Evolutionary conservation across 2,113 vertebrate genomes (phyloP).

Genomic region (Callionymus lyra): DNA sequence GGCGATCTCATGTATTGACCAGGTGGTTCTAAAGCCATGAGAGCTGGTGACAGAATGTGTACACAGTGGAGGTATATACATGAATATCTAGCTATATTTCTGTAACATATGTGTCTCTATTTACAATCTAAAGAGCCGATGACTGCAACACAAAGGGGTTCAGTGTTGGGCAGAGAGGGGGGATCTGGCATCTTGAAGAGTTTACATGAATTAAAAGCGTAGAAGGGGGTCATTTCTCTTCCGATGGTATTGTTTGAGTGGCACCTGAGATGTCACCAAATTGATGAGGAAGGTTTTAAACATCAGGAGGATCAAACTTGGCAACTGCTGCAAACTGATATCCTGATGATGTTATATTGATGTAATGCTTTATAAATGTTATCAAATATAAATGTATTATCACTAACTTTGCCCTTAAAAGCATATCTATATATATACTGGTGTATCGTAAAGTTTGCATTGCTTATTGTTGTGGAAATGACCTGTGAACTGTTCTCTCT

Average conservation of each 20-base stretch:
- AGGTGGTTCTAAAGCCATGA: slow-evolving; percentile 44
- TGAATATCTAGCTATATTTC: slow-evolving; percentile 61
- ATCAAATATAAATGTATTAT: slow-evolving; percentile 57
- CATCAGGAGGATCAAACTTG: slow-evolving; percentile 27
- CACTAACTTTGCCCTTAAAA: slow-evolving; percentile 56
- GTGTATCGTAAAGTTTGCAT: slow-evolving; percentile 67
- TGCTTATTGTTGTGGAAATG: slow-evolving; percentile 63
- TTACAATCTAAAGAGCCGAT: slow-evolving; percentile 51
- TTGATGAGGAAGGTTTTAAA: too few species aligned
- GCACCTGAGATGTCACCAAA: too few species aligned
- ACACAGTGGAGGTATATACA: slow-evolving; percentile 66
- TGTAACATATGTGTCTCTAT: slow-evolving; percentile 58
- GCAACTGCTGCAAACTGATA: slow-evolving; percentile 53
- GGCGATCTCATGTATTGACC: slow-evolving; percentile 45
- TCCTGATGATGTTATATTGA: slow-evolving; percentile 58
- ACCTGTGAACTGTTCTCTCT: slow-evolving; percentile 60
- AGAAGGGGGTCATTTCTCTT: slow-evolving; percentile 11
- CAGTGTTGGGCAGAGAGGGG: slow-evolving; percentile 32
- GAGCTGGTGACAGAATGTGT: slow-evolving; percentile 52
- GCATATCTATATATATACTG: slow-evolving; percentile 47
- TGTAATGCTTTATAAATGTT: slow-evolving; percentile 69
- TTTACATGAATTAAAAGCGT: slow-evolving; percentile 26
- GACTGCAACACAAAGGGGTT: slow-evolving; percentile 38
- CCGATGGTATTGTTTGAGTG: slow-evolving; percentile 11
- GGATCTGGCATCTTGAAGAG: slow-evolving; percentile 24